Percentiles rank a stretch among this genome's conserved stretches.
Evolutionary conservation across 1,140 invertebrate genomes (phyloP).

Genomic region (Sesamia nonagrioides): DNA sequence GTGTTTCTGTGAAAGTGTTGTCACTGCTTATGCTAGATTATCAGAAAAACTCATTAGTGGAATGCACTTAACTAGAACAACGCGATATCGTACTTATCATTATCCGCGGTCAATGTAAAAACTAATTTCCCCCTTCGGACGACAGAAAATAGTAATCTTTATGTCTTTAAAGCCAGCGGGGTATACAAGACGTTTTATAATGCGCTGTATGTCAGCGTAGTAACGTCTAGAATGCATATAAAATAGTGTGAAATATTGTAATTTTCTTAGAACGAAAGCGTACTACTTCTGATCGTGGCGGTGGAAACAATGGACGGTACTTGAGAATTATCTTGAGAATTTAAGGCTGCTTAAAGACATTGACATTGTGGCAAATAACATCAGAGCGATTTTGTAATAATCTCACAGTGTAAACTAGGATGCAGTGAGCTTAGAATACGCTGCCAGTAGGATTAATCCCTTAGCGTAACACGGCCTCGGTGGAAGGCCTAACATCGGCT

Average conservation of each 20-base stretch:
- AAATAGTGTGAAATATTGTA: background rate
- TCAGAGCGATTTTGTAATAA: no score
- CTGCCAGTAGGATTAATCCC: no score
- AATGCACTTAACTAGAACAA: conserved; percentile 3
- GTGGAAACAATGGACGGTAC: conserved; percentile 1
- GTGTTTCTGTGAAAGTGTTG: no score
- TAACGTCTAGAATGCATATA: background rate
- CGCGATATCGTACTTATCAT: background rate
- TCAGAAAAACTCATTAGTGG: background rate
- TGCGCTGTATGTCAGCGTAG: background rate
- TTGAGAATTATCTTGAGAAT: background rate
- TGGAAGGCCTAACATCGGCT: no score
- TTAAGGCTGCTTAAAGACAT: background rate
- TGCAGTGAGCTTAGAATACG: no score
- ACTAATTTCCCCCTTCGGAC: conserved; percentile 26
- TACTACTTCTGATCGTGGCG: background rate
- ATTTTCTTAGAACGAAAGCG: conserved; percentile 37
- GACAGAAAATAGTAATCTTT: conserved; percentile 30
- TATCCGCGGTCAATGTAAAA: background rate
- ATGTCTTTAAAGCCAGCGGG: conserved; percentile 30
- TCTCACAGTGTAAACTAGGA: no score
- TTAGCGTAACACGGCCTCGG: no score
- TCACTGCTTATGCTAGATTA: no score
- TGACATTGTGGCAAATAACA: background rate
- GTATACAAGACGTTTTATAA: background rate